Evolutionary conservation across 2,888 invertebrate species (phyloP), one percentile per base, ranked within the genome.

Genomic region (Zaprionus bogoriensis): DNA sequence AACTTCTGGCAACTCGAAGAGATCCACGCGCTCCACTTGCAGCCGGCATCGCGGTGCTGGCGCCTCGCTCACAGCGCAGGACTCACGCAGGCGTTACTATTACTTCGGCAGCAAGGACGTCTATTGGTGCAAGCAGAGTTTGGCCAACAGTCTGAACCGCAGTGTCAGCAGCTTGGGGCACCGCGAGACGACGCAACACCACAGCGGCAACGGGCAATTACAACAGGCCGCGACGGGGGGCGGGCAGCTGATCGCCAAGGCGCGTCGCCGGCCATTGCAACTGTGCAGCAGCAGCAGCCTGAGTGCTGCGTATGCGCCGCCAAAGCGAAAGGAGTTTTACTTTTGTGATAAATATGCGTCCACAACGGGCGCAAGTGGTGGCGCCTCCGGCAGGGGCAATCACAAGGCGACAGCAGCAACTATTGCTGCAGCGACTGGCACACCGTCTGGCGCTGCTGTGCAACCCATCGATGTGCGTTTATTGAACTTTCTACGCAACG

Each of bases 101-200:
- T 89, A 88, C 53, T 89, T 87, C 53, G 89, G 88, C 32, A 88
- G 74, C 63, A 89, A 80, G 66, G 88, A 87, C 53, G 81, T 89
- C 22, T 88, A 89, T 39, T 88, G 89, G 89, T 88, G 88, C 61
- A 88, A 88, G 41, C 87, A 89, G 67, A 85, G 67, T 1, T 36
- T 36, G 32, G 32, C 32, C 32, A 36, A 36, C 32, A 36, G 32
- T 25, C 30, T 88, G 3, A 67, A 71, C 14, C 89, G 88, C 46
- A 89, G 89, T 50, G 71, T 80, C 36, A 88, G 89, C 61, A 85
- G 77, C 17, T 59, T 83, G 6, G 76, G 80, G 14, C 79, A 84
- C 28, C 20, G 45, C 9, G 88, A 88, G 47, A n/a, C n/a, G n/a
- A n/a, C n/a, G n/a, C n/a, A n/a, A n/a, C n/a, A n/a, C n/a, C n/a